These are phyloP conservation scores for Melanocharis versteri DNA, from an alignment of 2,113 vertebrate species.

Conservation along the genomic window DNA sequence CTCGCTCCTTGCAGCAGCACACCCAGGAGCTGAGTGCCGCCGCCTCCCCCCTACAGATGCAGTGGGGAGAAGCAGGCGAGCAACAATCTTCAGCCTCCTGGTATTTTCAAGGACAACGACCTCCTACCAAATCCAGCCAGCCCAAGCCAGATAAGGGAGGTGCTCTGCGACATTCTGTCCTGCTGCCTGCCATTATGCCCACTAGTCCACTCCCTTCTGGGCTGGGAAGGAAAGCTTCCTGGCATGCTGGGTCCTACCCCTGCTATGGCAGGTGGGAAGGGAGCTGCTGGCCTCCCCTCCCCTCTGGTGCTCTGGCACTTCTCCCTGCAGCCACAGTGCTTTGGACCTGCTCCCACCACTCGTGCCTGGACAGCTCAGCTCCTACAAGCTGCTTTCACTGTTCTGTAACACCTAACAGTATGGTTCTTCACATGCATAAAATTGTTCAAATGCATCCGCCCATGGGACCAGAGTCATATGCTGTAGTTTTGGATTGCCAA, in stretches of 20 bases:
- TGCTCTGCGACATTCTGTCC: neutral
- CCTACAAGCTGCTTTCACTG: neutral
- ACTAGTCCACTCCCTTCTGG: neutral
- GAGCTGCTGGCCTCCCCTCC: neutral
- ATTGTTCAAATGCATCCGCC: neutral
- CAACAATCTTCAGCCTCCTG: neutral
- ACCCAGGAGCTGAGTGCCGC: accelerated
- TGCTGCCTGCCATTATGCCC: neutral
- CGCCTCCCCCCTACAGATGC: neutral
- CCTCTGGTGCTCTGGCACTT: neutral
- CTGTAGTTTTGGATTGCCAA: neutral
- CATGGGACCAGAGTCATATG: neutral
- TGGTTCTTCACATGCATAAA: neutral
- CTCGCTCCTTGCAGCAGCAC: accelerated
- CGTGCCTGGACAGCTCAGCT: neutral
- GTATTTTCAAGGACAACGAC: neutral
- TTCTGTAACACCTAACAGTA: neutral
- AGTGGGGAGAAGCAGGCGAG: neutral
- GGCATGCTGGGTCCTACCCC: neutral
- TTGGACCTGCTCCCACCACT: neutral
- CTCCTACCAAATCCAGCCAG: neutral
- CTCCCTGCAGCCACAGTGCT: neutral
- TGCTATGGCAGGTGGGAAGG: neutral
- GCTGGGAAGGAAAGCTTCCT: neutral
- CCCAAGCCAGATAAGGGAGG: neutral